Evolutionary conservation across 2,797 vertebrate species (phyloP), one percentile per base, ranked within the genome.

Genomic region (Scarus forsteni): DNA sequence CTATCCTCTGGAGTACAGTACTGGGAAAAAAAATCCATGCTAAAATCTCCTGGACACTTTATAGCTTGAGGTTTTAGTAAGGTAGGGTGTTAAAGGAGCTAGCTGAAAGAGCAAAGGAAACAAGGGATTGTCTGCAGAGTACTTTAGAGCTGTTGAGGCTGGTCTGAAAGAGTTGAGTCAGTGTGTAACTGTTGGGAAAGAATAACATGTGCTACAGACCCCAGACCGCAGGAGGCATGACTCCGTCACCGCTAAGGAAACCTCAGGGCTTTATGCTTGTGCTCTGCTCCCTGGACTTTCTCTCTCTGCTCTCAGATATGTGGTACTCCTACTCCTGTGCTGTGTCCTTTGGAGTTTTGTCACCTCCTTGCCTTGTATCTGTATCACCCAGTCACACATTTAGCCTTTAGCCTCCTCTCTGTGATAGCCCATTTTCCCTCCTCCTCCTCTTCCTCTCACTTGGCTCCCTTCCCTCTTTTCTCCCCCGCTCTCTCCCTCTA

Each of bases 171-270:
- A 55, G 78, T 51, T 60, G 59, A 79, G 71, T 78, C 64, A 35
- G 54, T 10, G 70, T 84, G 70, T 70, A 71, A 79, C 75, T 84
- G 83, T 60, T 75, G 84, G 77, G 77, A 80, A 85, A 88, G 80
- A 80, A 86, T 67, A 87, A 88, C 81, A 88, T 73, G 77, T 57
- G 43, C 85, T 77, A 43, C 72, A 87, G 86, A 85, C 81, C 84
- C 85, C 86, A 75, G 77, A 89, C 85, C 89, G 39, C 78, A 86
- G 84, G 85, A 88, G 84, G 82, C 87, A 83, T 40, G 83, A 86
- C 88, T 85, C 75, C 52, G 59, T 84, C 81, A 74, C 85, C 77
- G 36, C 74, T 44, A 0, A 65, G 65, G 67, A 85, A 87, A 88
- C 86, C 88, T 88, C 76, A 73, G 73, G 61, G 71, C 70, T 83